Conservation (phyloP, 1,140 invertebrate species). For the Ooceraea biroi region DNA sequence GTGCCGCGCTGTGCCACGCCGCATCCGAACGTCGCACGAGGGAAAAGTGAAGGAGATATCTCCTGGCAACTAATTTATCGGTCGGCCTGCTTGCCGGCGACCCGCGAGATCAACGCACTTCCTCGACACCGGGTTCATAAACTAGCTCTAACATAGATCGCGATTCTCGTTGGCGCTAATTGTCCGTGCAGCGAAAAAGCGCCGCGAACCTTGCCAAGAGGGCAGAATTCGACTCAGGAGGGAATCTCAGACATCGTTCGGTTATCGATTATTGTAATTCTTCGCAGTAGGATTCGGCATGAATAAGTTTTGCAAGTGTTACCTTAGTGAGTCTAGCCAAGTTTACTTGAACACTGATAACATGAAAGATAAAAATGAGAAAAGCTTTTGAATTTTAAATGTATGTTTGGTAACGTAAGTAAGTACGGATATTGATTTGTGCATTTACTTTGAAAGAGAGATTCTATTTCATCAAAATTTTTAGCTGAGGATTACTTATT, state of each 20-base stretch:
- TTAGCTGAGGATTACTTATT: not conserved
- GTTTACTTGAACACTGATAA: not conserved
- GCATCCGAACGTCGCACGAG: slow-evolving; percentile 64
- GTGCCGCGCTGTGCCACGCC: slow-evolving; percentile 51
- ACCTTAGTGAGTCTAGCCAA: not conserved
- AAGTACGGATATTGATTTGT: not conserved
- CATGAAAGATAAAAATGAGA: not conserved
- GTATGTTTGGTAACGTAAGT: not conserved
- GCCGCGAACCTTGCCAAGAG: not conserved
- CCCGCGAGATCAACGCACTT: slow-evolving; percentile 71
- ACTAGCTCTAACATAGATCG: slow-evolving; percentile 50
- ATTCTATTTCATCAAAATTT: not conserved
- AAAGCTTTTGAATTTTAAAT: not conserved
- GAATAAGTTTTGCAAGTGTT: not conserved
- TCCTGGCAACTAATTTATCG: slow-evolving; percentile 76
- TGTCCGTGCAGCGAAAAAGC: not conserved
- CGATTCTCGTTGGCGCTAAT: slow-evolving; percentile 53
- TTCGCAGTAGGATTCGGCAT: not conserved
- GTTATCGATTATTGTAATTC: not conserved
- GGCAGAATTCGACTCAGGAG: not conserved
- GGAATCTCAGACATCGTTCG: not conserved
- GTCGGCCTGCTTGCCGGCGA: slow-evolving; percentile 63
- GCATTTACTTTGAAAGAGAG: not conserved
- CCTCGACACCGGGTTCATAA: slow-evolving; percentile 21
- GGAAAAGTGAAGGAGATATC: slow-evolving; percentile 76